Evolutionary conservation across 2,113 vertebrate species (phyloP).

Genomic region (Gadus macrocephalus): DNA sequence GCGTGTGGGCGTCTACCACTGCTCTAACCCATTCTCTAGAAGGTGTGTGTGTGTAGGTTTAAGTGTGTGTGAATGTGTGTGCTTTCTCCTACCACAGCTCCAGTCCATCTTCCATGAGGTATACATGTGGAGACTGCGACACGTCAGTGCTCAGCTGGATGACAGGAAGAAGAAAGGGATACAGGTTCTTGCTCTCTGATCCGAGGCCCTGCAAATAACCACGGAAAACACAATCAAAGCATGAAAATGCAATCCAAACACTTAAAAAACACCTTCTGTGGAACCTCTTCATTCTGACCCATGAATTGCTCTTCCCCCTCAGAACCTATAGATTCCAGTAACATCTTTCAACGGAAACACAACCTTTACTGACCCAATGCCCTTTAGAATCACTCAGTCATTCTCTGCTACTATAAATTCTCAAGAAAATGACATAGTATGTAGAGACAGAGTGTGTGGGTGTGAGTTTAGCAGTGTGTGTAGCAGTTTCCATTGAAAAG

Average conservation of each 20-base stretch:
- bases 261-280: neutral
- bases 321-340: conserved; percentile 16
- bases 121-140: conserved; percentile 94
- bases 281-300: conserved; percentile 18
- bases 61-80: conserved; percentile 1
- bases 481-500: too few relatives aligned
- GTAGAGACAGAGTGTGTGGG: neutral
- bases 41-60: too few relatives aligned
- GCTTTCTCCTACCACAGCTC: conserved; percentile 85
- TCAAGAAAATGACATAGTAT: neutral
- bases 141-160: conserved; percentile 98
- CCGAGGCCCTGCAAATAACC: conserved; percentile 81
- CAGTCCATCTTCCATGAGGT: conserved; percentile 96
- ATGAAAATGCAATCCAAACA: neutral
- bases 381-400: conserved; percentile 21
- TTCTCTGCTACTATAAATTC: conserved; percentile 5
- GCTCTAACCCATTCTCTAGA: too few relatives aligned
- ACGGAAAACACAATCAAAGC: conserved; percentile 21
- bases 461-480: neutral
- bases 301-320: conserved; percentile 14
- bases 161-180: conserved; percentile 94
- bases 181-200: conserved; percentile 92
- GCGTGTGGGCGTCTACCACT: neutral
- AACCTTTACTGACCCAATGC: conserved; percentile 19
- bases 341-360: conserved; percentile 10